These are phyloP conservation scores for Tamandua tetradactyla DNA, from an alignment of 2,797 vertebrate genomes.

Conservation along the genomic window DNA sequence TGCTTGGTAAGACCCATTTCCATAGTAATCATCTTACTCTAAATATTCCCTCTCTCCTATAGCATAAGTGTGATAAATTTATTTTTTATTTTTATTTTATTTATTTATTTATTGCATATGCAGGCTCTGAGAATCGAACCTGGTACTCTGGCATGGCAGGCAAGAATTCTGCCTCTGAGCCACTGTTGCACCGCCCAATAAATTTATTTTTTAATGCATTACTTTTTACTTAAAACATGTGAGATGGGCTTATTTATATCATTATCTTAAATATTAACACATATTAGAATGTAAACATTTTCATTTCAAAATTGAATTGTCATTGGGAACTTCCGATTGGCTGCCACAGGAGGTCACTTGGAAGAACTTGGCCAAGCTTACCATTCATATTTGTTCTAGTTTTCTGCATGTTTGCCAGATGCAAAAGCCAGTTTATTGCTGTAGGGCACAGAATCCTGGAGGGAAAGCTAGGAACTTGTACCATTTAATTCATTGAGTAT, in stretches of 20 bases:
- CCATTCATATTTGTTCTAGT: constrained; percentile 74
- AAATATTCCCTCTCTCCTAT: neutral
- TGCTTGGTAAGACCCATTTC: neutral
- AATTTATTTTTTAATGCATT: neutral
- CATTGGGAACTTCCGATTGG: constrained; percentile 66
- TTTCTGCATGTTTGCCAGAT: constrained; percentile 81
- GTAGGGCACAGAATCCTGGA: constrained; percentile 59
- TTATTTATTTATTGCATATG: too few relatives aligned
- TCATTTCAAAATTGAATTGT: constrained; percentile 58
- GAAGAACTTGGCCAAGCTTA: constrained; percentile 77
- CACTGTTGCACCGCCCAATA: too few relatives aligned
- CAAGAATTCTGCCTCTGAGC: too few relatives aligned
- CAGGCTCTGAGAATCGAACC: too few relatives aligned
- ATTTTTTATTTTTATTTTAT: too few relatives aligned
- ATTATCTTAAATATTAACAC: constrained; percentile 60
- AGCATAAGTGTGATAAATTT: neutral
- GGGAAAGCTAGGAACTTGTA: neutral
- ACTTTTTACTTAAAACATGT: neutral
- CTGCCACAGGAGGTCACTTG: constrained; percentile 64
- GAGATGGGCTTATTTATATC: neutral
- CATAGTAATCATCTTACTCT: neutral
- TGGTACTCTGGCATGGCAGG: too few relatives aligned
- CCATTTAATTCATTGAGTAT: constrained; percentile 37
- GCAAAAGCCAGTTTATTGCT: constrained; percentile 62
- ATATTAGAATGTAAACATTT: constrained; percentile 44